A percentile compares a stretch with the other conserved stretches of the same genome.
Evolutionary conservation across 2,888 invertebrate species (phyloP).

Genomic region (Tholera decimalis): DNA sequence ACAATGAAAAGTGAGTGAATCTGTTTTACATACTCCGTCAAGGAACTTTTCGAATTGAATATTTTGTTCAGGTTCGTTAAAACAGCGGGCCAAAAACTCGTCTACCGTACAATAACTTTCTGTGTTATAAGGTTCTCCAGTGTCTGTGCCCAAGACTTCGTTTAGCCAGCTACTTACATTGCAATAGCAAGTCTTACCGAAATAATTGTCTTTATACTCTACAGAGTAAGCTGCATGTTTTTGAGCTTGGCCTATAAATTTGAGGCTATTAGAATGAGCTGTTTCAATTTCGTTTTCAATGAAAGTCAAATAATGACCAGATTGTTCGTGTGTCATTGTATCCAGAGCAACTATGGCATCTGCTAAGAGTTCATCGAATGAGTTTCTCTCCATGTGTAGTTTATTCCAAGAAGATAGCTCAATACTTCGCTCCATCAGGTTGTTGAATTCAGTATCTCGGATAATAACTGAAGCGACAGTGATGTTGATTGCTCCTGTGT

Average conservation of each 20-base stretch:
- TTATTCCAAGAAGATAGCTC: slow-evolving; percentile 93
- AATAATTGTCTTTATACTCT: slow-evolving; percentile 92
- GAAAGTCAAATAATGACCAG: slow-evolving; percentile 91
- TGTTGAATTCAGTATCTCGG: slow-evolving; percentile 92
- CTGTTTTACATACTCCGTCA: slow-evolving; percentile 90
- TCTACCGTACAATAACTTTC: slow-evolving; percentile 93
- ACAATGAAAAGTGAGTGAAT: slow-evolving; percentile 88
- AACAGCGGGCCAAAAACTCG: slow-evolving; percentile 92
- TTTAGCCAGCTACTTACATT: slow-evolving; percentile 91
- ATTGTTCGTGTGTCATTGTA: slow-evolving; percentile 90
- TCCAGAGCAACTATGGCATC: slow-evolving; percentile 90
- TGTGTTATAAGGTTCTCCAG: slow-evolving; percentile 82
- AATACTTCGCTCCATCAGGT: slow-evolving; percentile 91
- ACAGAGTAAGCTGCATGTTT: slow-evolving; percentile 82
- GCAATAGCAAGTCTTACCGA: slow-evolving; percentile 92
- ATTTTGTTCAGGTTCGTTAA: slow-evolving; percentile 92
- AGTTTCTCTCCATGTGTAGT: slow-evolving; percentile 92
- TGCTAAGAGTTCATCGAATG: slow-evolving; percentile 91
- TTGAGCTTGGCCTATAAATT: slow-evolving; percentile 91
- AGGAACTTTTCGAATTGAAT: slow-evolving; percentile 92
- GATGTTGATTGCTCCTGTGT: slow-evolving; percentile 92
- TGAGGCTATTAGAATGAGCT: slow-evolving; percentile 89
- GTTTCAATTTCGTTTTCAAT: slow-evolving; percentile 86
- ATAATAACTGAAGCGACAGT: slow-evolving; percentile 92
- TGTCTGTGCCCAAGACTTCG: slow-evolving; percentile 81